Conservation (phyloP, 2,797 vertebrate genomes). For the Sebastolobus alascanus region DNA sequence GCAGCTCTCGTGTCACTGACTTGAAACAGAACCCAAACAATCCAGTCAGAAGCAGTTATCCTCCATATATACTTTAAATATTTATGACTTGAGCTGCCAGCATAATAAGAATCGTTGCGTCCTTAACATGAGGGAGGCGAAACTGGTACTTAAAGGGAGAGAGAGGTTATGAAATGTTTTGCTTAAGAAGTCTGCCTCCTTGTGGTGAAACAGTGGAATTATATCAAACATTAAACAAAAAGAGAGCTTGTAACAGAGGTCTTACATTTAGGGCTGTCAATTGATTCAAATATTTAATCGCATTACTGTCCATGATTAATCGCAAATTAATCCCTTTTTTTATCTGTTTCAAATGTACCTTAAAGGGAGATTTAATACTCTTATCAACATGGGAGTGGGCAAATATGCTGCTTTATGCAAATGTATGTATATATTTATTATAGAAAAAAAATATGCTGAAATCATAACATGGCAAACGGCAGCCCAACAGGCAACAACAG, state of each 20-base stretch:
- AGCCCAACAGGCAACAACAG: too few species aligned
- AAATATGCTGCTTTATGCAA: too few species aligned
- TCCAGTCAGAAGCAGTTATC: not conserved
- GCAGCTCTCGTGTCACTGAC: constrained; percentile 4
- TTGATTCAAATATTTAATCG: too few species aligned
- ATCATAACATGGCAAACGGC: too few species aligned
- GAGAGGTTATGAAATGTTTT: constrained; percentile 3
- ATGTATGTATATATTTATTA: too few species aligned
- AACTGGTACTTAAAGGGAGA: not conserved
- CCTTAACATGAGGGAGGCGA: not conserved
- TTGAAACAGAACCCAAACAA: constrained; percentile 8
- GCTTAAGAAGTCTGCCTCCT: constrained; percentile 55
- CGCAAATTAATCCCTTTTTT: too few species aligned
- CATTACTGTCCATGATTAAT: too few species aligned
- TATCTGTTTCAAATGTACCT: too few species aligned
- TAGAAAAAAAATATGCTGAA: too few species aligned
- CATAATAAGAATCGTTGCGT: not conserved
- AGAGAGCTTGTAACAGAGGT: not conserved
- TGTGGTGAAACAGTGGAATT: constrained; percentile 52
- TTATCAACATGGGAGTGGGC: too few species aligned
- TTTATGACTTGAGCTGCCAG: not conserved
- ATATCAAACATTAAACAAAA: not conserved
- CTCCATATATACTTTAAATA: not conserved
- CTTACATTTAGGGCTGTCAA: not conserved
- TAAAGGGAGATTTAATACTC: too few species aligned